Conservation (phyloP, 2,888 invertebrate genomes). For the Lymantria monacha region DNA sequence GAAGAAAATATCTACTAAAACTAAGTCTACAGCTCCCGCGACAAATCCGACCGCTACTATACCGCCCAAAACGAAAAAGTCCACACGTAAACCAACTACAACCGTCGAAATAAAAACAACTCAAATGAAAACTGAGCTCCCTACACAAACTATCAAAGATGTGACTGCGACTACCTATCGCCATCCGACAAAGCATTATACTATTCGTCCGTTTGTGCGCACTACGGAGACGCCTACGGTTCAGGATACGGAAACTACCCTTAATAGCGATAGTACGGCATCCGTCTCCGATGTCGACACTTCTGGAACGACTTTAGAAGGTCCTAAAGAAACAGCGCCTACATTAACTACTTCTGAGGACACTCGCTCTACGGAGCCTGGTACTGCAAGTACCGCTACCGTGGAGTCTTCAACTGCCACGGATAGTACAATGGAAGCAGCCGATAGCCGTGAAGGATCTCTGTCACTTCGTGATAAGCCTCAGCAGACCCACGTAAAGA, state of each 20-base stretch:
- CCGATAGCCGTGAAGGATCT: slow-evolving; percentile 76
- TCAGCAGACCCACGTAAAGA: slow-evolving; percentile 74
- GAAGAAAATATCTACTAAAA: slow-evolving; percentile 67
- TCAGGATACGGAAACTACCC: slow-evolving; percentile 73
- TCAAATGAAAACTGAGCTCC: slow-evolving; percentile 57
- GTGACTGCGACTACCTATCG: slow-evolving; percentile 56
- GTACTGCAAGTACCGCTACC: slow-evolving; percentile 59
- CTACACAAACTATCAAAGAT: slow-evolving; percentile 50
- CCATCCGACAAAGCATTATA: slow-evolving; percentile 78
- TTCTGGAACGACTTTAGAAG: slow-evolving; percentile 58
- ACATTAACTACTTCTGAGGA: slow-evolving; percentile 63
- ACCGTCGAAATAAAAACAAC: slow-evolving; percentile 60
- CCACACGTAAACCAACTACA: slow-evolving; percentile 62
- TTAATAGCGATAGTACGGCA: slow-evolving; percentile 77
- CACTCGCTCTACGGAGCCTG: slow-evolving; percentile 59
- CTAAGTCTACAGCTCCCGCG: slow-evolving; percentile 64
- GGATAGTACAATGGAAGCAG: slow-evolving; percentile 66
- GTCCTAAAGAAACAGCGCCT: slow-evolving; percentile 54
- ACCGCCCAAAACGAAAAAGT: slow-evolving; percentile 67
- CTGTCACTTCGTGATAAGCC: slow-evolving; percentile 75
- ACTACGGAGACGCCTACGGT: slow-evolving; percentile 65
- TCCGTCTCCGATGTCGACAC: slow-evolving; percentile 66
- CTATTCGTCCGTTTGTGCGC: slow-evolving; percentile 72
- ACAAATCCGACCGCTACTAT: slow-evolving; percentile 61
- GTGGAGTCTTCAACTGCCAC: slow-evolving; percentile 59